Conservation (phyloP, 2,113 vertebrate species). For the Isichthys henryi region DNA sequence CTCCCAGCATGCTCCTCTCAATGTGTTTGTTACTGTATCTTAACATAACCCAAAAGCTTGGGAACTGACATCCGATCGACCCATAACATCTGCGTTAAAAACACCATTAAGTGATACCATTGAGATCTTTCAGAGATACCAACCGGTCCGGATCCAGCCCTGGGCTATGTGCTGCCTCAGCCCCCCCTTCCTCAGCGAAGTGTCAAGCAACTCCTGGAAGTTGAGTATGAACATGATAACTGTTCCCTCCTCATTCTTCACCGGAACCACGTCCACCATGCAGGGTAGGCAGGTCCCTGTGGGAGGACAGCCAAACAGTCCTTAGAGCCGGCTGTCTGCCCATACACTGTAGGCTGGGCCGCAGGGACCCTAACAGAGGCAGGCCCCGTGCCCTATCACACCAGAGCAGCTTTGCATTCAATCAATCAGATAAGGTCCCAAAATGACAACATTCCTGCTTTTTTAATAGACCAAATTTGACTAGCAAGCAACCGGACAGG, state of each 20-base stretch:
- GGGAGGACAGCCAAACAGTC: not conserved
- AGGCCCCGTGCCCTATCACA: not conserved
- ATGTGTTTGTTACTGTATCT: not conserved
- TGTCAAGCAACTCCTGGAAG: slow-evolving; percentile 81
- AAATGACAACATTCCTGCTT: not conserved
- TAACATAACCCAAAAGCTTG: not conserved
- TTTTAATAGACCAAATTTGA: not conserved
- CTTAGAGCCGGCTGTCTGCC: not conserved
- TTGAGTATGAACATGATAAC: slow-evolving; percentile 99
- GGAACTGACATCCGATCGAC: not conserved
- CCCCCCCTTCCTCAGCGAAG: slow-evolving; percentile 52
- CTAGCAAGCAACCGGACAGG: not conserved
- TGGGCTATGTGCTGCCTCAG: slow-evolving; percentile 72
- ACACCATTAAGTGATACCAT: not conserved
- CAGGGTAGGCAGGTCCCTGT: slow-evolving; percentile 84
- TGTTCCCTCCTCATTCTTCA: slow-evolving; percentile 83
- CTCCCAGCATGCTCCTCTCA: not conserved
- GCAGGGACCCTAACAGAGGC: not conserved
- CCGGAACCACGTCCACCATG: slow-evolving; percentile 85
- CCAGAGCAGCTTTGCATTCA: not conserved
- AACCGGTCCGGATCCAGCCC: slow-evolving; percentile 69
- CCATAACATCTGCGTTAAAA: not conserved
- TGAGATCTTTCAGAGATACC: slow-evolving; percentile 21
- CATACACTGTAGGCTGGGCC: not conserved
- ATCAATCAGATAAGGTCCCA: not conserved